Percentiles rank a stretch among this genome's conserved stretches.
These are phyloP conservation scores for Morone chrysops DNA, from an alignment of 2,113 vertebrate genomes.

Conservation along the genomic window DNA sequence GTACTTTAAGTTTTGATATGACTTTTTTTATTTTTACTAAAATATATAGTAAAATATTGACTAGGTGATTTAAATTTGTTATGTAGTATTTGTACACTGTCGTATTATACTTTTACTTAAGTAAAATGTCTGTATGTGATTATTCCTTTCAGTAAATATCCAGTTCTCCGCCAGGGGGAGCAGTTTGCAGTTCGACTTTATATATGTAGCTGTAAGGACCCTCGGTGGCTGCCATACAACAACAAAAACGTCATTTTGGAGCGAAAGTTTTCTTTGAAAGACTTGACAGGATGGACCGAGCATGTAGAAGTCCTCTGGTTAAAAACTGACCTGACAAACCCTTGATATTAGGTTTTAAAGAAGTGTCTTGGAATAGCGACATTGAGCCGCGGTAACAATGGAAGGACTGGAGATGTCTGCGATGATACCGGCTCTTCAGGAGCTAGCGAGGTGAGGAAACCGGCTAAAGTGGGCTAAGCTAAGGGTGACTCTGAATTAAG, in stretches of 20 bases:
- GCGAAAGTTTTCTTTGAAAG: conserved; percentile 77
- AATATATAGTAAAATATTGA: no score
- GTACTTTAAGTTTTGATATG: no score
- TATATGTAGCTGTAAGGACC: not conserved
- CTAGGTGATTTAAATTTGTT: not conserved
- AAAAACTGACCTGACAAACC: not conserved
- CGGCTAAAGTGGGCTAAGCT: conserved; percentile 41
- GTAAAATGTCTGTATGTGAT: not conserved
- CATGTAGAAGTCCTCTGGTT: not conserved
- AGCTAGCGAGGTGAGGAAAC: conserved; percentile 88
- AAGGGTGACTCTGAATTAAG: not conserved
- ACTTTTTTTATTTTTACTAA: no score
- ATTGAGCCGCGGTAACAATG: conserved; percentile 53
- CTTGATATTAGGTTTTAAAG: accelerated
- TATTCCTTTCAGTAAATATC: no score
- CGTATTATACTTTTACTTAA: not conserved
- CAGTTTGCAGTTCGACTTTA: not conserved
- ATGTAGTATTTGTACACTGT: not conserved
- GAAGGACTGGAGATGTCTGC: conserved; percentile 94
- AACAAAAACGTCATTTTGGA: conserved; percentile 70
- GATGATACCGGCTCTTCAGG: conserved; percentile 95
- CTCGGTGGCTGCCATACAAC: conserved; percentile 61
- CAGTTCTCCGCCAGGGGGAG: not conserved
- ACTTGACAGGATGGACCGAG: not conserved
- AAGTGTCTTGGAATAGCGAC: not conserved